These are phyloP conservation scores for Lysandra coridon DNA, from an alignment of 2,888 invertebrate genomes.

Conservation along the genomic window DNA sequence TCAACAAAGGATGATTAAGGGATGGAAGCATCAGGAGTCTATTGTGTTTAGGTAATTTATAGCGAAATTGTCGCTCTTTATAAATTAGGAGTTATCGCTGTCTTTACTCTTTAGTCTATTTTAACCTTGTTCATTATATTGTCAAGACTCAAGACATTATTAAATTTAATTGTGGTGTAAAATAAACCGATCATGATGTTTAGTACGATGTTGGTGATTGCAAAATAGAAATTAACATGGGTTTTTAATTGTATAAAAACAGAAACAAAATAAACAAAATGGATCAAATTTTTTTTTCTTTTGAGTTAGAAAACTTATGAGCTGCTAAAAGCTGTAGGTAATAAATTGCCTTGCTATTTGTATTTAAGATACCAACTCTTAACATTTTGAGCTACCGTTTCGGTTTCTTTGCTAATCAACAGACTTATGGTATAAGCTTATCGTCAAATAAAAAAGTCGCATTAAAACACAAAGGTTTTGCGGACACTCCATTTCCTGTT, in stretches of 20 bases:
- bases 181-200: background rate
- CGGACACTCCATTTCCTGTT: background rate
- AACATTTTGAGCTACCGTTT: background rate
- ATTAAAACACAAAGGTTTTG: conserved; percentile 7
- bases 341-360: background rate
- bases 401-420: background rate
- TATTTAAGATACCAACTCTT: no score
- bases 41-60: background rate
- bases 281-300: no score
- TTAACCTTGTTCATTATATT: background rate
- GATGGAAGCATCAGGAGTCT: background rate
- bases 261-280: no score
- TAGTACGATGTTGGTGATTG: no score
- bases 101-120: background rate
- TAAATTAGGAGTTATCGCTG: background rate
- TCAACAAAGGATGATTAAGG: background rate
- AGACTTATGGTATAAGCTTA: background rate
- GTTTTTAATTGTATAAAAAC: no score
- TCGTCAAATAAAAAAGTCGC: background rate
- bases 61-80: background rate
- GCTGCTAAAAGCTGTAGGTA: background rate
- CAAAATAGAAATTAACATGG: no score
- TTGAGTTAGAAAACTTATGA: background rate
- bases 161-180: background rate
- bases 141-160: background rate